Base-by-base conservation (phyloP, 2,888 invertebrate genomes). In the Marronus borbonicus region DNA sequence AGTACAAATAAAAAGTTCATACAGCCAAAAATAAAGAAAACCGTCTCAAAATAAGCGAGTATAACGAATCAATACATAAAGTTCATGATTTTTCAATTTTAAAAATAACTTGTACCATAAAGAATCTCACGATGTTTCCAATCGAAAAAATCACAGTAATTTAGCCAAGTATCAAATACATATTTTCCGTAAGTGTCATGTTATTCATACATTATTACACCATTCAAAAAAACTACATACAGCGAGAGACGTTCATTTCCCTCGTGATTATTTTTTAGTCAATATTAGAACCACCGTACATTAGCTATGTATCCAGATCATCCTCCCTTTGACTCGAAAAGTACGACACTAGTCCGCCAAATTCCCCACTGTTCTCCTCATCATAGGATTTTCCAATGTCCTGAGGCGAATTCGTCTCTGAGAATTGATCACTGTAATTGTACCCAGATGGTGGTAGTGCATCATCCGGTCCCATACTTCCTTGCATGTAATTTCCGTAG, bases 251-350 rank as follows among this genome's bases (percentile, higher is more conserved):
- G 10, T 50, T 50, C n/a, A 31, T 28, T 24, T 49, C 28, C 10
- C 65, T 39, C n/a, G 28, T 28, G 31, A 20, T 20, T 66, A 44
- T 36, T 36, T 8, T 60, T 74, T 74, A 74, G 28, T 74, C 72
- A 28, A 74, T 74, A 62, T 24, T 58, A n/a, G 72, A 74, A 74
- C 49, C 72, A 74, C 76, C 52, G 65, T 68, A 78, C 75, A 68
- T 69, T 79, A 79, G 83, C 92, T 93, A 94, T 90, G 93, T 93
- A 88, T 96, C 96, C 85, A 96, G 92, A 89, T 96, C 96, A 86
- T 96, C 96, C 87, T 96, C 95, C 83, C 93, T 93, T 88, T 97
- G 97, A 86, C 96, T 96, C 83, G 96, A 96, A 89, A 97, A 97
- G 89, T 97, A 97, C 87, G 96, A 96, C 79, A 97, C 97, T 84